These are phyloP conservation scores for Ophion ellenae DNA, from an alignment of 2,888 invertebrate species.

Conservation along the genomic window DNA sequence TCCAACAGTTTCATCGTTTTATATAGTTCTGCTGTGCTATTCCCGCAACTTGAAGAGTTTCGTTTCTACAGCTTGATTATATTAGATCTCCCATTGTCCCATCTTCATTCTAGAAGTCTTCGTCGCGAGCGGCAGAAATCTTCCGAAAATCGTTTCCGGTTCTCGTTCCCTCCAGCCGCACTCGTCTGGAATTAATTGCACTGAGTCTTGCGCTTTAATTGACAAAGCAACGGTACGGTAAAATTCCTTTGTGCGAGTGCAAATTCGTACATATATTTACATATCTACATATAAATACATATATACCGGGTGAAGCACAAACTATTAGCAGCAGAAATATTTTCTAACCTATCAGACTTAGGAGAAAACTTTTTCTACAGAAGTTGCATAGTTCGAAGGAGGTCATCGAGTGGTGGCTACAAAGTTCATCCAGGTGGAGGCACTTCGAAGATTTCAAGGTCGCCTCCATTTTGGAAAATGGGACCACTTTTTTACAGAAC, in stretches of 20 bases:
- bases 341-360: too few species aligned
- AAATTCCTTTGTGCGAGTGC: slow-evolving; percentile 27
- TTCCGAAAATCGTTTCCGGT: slow-evolving; percentile 56
- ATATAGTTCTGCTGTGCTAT: background rate
- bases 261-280: background rate
- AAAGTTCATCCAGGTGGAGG: too few species aligned
- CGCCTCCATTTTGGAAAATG: too few species aligned
- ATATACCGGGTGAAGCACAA: background rate
- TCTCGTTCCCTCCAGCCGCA: slow-evolving; percentile 43
- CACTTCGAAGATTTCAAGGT: too few species aligned
- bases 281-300: too few species aligned
- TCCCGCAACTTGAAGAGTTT: background rate
- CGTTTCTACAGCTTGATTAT: slow-evolving; percentile 5
- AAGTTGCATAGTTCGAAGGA: too few species aligned
- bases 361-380: too few species aligned
- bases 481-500: too few species aligned
- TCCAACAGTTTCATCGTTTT: background rate
- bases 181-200: slow-evolving; percentile 58
- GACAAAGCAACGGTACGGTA: slow-evolving; percentile 52
- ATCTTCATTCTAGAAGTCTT: slow-evolving; percentile 5
- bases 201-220: slow-evolving; percentile 41
- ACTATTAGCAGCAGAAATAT: too few species aligned
- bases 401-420: too few species aligned
- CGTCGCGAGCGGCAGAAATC: slow-evolving; percentile 39
- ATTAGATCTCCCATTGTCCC: background rate